Percentiles rank a stretch among this genome's conserved stretches.
Evolutionary conservation across 2,113 vertebrate species (phyloP).

Genomic region (Megaceryle maxima): DNA sequence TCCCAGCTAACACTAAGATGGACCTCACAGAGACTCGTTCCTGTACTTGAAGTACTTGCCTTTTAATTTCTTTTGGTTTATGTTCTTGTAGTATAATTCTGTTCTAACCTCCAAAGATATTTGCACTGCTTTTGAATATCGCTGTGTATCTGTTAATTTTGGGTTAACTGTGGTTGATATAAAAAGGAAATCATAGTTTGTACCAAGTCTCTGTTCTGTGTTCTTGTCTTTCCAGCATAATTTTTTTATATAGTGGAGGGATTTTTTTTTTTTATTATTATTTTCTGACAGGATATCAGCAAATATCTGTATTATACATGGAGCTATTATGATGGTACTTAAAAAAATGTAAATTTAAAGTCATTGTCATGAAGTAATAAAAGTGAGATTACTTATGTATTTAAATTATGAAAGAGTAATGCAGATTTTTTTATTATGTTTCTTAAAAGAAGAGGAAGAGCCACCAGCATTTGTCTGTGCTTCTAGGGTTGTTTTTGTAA

Average conservation of each 20-base stretch:
- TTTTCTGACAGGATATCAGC: conserved; percentile 81
- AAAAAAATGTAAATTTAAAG: conserved; percentile 97
- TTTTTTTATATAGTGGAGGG: conserved; percentile 83
- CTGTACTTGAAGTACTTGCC: conserved; percentile 95
- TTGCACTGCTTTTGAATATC: conserved; percentile 93
- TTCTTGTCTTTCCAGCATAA: conserved; percentile 84
- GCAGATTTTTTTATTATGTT: conserved; percentile 78
- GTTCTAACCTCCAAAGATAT: conserved; percentile 96
- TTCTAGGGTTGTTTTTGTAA: conserved; percentile 76
- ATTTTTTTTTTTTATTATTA: conserved; percentile 51
- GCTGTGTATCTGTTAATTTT: conserved; percentile 80
- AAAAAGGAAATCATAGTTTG: conserved; percentile 80
- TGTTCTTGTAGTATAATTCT: conserved; percentile 85
- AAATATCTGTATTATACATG: conserved; percentile 94
- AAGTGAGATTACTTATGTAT: conserved; percentile 90
- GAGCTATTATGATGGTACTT: conserved; percentile 86
- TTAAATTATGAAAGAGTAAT: conserved; percentile 82
- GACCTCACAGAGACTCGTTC: conserved; percentile 76
- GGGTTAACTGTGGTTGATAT: conserved; percentile 81
- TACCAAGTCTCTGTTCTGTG: conserved; percentile 83
- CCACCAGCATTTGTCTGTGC: conserved; percentile 83
- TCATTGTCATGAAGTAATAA: conserved; percentile 95
- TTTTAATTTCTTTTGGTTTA: conserved; percentile 86
- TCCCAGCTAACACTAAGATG: conserved; percentile 75
- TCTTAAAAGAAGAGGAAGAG: conserved; percentile 80